Evolutionary conservation across 1,140 invertebrate species (phyloP), one percentile per base, ranked within the genome.

Genomic region (Apis dorsata): DNA sequence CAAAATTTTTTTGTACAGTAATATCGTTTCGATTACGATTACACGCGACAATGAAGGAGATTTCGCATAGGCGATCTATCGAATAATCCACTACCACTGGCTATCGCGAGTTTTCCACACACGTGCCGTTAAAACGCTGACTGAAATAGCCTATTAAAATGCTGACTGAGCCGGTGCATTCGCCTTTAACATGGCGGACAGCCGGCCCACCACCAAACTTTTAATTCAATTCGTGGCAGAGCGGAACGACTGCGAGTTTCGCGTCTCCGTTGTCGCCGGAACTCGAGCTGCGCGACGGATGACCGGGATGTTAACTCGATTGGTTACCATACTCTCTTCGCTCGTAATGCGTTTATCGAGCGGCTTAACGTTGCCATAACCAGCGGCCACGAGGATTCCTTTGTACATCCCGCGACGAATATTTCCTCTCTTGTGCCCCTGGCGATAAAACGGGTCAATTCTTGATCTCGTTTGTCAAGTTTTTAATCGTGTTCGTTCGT

Each of bases 271-370:
- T 81, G 85, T 86, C 80, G 72, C 85, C 55, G 17, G 49, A 66
- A 82, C 71, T 81, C 73, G 55, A 12, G 65, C 72, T 78, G 63
- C 63, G 75, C 60, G 72, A 85, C 83, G 82, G 83, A 88, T 88
- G 86, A 87, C 86, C 86, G 75, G 79, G 75, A 65, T 51, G 75
- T 76, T 88, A 88, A 88, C 79, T 88, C 86, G 79, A 88, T 87
- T 87, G 85, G 75, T 81, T 76, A 66, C 83, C 74, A 76, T 88
- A 84, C 85, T 81, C 81, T 86, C 81, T 66, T 53, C 34, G 63
- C 77, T 21, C 51, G 68, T 79, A 79, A 87, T 74, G 53, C 86
- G 81, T 86, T 83, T 81, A 83, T 70, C 73, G 77, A 84, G 66
- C 81, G 70, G 78, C 65, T 87, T 87, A 84, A 87, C 81, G 80